phyloP scores from a whole-genome alignment of 1,140 invertebrate species.

The Diachasma alloeum region DNA sequence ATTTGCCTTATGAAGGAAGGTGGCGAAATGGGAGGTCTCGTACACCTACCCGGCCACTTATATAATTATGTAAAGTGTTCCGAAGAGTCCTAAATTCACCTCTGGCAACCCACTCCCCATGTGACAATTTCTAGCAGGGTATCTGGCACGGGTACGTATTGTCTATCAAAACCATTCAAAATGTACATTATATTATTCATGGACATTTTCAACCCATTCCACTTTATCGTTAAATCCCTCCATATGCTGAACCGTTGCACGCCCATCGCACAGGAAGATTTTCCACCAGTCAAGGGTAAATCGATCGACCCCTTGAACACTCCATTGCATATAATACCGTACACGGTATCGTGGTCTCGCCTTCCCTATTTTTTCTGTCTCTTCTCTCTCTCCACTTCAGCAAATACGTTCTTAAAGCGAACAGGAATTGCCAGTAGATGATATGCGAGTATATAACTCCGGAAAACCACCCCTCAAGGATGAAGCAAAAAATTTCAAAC shows the following conservation, averaged over 20 bases:
- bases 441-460: neutral
- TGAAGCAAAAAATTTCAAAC: neutral
- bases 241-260: neutral
- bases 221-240: neutral
- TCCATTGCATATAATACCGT: slow-evolving; percentile 5
- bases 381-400: neutral
- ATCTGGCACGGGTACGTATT: too few species aligned
- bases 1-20: too few species aligned
- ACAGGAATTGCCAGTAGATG: neutral
- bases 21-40: too few species aligned
- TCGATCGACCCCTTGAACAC: slow-evolving; percentile 23
- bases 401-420: neutral
- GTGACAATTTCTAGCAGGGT: too few species aligned
- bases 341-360: neutral
- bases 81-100: too few species aligned
- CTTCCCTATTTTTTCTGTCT: neutral
- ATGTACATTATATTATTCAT: neutral
- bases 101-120: too few species aligned
- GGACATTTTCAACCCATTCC: neutral
- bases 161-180: too few species aligned
- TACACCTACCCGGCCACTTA: too few species aligned
- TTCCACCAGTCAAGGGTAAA: slow-evolving; percentile 16
- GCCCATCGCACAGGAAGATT: slow-evolving; percentile 9
- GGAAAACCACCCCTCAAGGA: neutral
- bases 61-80: too few species aligned